Base-by-base conservation (phyloP, 92 coral and sea anemone genomes). In the Parazoanthus swiftii region DNA sequence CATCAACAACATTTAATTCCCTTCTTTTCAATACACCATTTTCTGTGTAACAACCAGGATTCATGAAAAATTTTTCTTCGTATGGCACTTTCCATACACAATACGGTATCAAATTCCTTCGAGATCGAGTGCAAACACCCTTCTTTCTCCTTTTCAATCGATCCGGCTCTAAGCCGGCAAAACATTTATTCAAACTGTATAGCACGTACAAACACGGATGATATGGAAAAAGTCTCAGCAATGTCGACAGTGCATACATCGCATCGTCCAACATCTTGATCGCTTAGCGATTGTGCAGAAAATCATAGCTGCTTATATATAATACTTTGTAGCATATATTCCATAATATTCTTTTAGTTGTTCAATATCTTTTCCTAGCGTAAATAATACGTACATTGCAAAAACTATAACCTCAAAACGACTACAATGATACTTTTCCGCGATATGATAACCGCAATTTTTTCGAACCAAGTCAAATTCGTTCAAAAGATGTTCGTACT, bases 191-290 rank as follows among this genome's bases (percentile, higher is more conserved):
- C 33, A 29, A 67, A 67, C 73, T 67, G 73, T 67, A 67, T 67
- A 67, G 73, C 73, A 67, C 73, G 73, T 67, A 67, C 73, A 67
- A 67, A 67, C 73, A 67, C 73, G 73, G 73, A 67, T 67, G 73
- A 67, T 67, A 67, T 36, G 86, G 90, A 63, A 80, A 88, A 44
- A 81, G 78, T 72, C 90, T 88, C 18, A 88, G 33, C 86, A 88
- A 75, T 38, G 90, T 74, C 15, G 90, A 88, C 86, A 88, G 66
- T 15, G 86, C 90, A 56, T 88, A 88, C 72, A 88, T 81, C 23
- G 86, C 86, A 70, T 81, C 83, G 67, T 88, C 83, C 75, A 67
- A 67, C 73, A 67, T 67, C 73, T 67, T 67, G 73, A 67, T 67
- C 73, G 73, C 73, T 67, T 67, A 67, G 73, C 73, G 73, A 67